These are phyloP conservation scores for Chromoteleia sp. DNA, from an alignment of 2,888 invertebrate species.

Conservation along the genomic window DNA sequence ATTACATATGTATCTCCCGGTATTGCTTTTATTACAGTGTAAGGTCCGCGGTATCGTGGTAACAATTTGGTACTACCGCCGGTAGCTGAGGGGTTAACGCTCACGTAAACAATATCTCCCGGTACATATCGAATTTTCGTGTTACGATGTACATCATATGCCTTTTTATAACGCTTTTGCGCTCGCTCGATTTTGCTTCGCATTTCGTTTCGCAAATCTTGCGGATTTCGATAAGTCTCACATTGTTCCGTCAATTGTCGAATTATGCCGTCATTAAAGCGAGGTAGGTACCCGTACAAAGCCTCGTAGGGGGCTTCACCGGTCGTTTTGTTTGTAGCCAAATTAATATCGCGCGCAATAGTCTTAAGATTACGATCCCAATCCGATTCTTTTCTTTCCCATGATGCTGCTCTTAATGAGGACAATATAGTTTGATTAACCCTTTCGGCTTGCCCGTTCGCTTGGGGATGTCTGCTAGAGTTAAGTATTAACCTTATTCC, in stretches of 20 bases:
- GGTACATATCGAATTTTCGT: background rate
- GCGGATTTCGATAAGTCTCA: slow-evolving; percentile 34
- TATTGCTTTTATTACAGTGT: slow-evolving; percentile 9
- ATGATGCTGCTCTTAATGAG: slow-evolving; percentile 28
- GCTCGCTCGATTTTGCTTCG: slow-evolving; percentile 8
- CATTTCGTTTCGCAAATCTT: slow-evolving; percentile 5
- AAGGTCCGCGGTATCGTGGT: slow-evolving; percentile 41
- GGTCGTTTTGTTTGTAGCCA: slow-evolving; percentile 42
- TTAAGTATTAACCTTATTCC: slow-evolving; percentile 25
- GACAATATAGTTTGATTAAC: slow-evolving; percentile 66
- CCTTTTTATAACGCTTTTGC: slow-evolving; percentile 10
- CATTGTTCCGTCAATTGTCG: slow-evolving; percentile 10
- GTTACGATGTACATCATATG: background rate
- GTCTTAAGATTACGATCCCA: slow-evolving; percentile 1
- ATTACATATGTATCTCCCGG: slow-evolving; percentile 47
- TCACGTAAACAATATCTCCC: slow-evolving; percentile 40
- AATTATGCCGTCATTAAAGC: slow-evolving; percentile 43
- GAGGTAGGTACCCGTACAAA: slow-evolving; percentile 53
- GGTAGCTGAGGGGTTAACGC: slow-evolving; percentile 23
- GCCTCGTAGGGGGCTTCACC: slow-evolving; percentile 22
- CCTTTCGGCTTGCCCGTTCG: slow-evolving; percentile 67
- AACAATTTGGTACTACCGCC: slow-evolving; percentile 45
- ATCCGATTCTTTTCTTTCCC: background rate
- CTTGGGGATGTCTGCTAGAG: slow-evolving; percentile 67
- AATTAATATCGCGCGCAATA: slow-evolving; percentile 59